Evolutionary conservation across 2,797 vertebrate genomes (phyloP).

Genomic region (Aldrovandia affinis): DNA sequence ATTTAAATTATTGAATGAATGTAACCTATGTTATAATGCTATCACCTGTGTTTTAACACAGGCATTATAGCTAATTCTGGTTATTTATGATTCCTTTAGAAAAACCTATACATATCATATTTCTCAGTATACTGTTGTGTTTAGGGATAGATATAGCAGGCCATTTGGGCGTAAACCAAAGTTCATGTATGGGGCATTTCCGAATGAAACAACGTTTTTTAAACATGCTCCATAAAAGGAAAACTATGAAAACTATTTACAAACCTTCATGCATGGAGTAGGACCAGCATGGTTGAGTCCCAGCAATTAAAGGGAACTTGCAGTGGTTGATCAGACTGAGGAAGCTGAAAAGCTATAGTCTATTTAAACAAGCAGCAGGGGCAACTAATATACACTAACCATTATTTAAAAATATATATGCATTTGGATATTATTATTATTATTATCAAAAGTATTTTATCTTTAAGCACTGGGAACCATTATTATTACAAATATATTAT

Average conservation of each 20-base stretch:
- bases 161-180: neutral
- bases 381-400: neutral
- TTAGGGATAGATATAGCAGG: neutral
- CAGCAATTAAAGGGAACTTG: neutral
- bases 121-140: neutral
- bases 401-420: neutral
- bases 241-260: conserved; percentile 20
- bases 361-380: too few relatives aligned
- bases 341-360: neutral
- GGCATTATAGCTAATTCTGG: neutral
- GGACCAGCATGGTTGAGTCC: neutral
- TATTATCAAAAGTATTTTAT: neutral
- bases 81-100: neutral
- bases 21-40: neutral
- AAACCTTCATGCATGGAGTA: neutral
- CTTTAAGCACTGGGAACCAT: neutral
- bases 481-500: neutral
- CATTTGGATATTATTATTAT: neutral
- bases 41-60: neutral
- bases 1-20: neutral
- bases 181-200: neutral
- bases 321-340: neutral
- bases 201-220: conserved; percentile 8
- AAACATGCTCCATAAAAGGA: conserved; percentile 14
- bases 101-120: neutral